These are phyloP conservation scores for Hipparchia sbordonii DNA, from an alignment of 2,888 invertebrate genomes.

Conservation along the genomic window DNA sequence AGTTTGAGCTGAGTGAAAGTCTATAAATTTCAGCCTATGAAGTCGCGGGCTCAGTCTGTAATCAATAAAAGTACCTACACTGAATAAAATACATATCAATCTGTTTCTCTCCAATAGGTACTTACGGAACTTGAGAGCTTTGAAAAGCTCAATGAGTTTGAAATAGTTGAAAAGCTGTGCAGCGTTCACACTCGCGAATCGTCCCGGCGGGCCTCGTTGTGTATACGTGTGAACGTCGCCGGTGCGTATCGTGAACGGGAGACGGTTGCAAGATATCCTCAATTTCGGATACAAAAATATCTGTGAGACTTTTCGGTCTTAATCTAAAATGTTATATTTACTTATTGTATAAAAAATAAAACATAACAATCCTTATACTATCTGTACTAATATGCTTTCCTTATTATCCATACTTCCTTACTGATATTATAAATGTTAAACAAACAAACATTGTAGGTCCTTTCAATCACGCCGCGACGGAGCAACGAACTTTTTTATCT, in stretches of 20 bases:
- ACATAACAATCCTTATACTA: no score
- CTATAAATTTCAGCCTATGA: no score
- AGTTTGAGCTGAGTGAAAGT: no score
- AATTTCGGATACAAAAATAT: neutral
- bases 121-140: constrained; percentile 4
- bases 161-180: constrained; percentile 42
- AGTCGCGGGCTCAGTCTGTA: no score
- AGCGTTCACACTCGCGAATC: constrained; percentile 42
- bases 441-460: no score
- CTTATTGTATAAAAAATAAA: no score
- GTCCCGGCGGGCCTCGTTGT: constrained; percentile 46
- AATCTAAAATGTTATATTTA: neutral
- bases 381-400: no score
- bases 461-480: no score
- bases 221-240: constrained; percentile 62
- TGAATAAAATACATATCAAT: neutral
- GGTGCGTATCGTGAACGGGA: constrained; percentile 45
- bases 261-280: constrained; percentile 33
- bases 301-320: neutral
- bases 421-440: no score
- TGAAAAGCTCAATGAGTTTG: constrained; percentile 21
- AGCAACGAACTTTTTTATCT: no score
- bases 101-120: constrained; percentile 2
- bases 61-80: neutral
- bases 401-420: no score